Evolutionary conservation across 64 coral and sea anemone species (phyloP), one percentile per base, ranked within the genome.

Genomic region (Montipora sp.): DNA sequence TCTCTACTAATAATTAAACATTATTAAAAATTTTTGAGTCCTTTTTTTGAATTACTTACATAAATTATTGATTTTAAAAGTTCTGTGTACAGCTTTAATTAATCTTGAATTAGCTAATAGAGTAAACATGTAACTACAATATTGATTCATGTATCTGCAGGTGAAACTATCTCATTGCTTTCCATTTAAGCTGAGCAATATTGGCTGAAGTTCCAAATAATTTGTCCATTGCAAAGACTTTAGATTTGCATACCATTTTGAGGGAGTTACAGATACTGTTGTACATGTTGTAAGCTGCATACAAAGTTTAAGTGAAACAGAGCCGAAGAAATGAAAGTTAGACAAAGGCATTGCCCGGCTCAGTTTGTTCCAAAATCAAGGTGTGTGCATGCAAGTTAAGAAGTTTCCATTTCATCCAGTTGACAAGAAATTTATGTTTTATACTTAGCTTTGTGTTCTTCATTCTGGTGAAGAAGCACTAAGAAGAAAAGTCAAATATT

Each of bases 321-420:
- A 14, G 1, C 3, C 15, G 14, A 48, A 5, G 15, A 63, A 22
- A 84, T 70, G 82, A 69, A 49, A n/a, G 9, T 12, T 48, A 70
- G 20, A 47, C 7, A 48, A 49, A 70, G 65, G 20, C 61, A 20
- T 70, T 59, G 6, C 11, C 19, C 61, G 2, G 7, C 44, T n/a
- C 44, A 21, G 4, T 21, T 70, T 14, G 65, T 48, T 47, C 18
- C 82, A 7, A 84, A 84, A 70, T 70, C 82, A 84, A 84, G 67
- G 45, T 63, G 19, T 4, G 65, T 71, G 63, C 65, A 36, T 71
- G 63, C 65, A 36, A 84, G 60, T 84, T 36, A 36, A 36, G 36
- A 36, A 36, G 36, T 36, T 36, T 36, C 36, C 36, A 36, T 36
- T 36, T 36, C 36, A 36, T 36, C 36, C 36, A 36, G 36, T 36